Base-by-base conservation (phyloP, 2,888 invertebrate genomes). In the Leptogaster cylindrica region DNA sequence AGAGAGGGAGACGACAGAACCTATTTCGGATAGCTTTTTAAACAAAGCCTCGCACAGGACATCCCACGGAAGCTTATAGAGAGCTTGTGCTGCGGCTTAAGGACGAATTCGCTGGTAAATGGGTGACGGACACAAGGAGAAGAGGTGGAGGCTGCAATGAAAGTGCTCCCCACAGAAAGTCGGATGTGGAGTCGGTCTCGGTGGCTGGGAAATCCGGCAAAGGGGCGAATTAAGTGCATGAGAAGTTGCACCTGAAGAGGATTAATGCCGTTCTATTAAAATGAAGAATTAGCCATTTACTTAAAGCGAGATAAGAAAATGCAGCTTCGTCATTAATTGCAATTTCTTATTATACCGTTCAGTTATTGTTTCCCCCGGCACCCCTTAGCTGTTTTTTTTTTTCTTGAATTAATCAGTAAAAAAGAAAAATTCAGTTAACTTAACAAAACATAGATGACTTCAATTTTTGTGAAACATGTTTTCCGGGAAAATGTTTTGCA, bases 221-320 rank as follows among this genome's bases (percentile, higher is more conserved):
- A 25, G 50, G 25, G 25, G 23, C 8, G 4, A n/a, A 46, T 46
- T 58, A 58, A 58, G 58, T 58, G 58, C 58, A 58, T 58, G 58
- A 58, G 58, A 58, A 58, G 36, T 58, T 58, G 58, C 58, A 58
- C 58, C 58, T 58, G 58, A 58, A 58, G 12, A 10, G 39, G 58
- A 58, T 58, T 58, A 39, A 58, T 58, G 58, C 18, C 18, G 16
- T 36, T 14, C 39, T 41, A 58, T 58, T 58, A 58, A 58, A 31
- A 58, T 58, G 58, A 58, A 10, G 58, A 20, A 58, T 58, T 58
- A 58, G 41, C 58, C 58, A 58, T 39, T 39, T 58, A 39, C 58
- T 39, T 58, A 58, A 36, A 58, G 39, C 6, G 3, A 50, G 36
- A 4, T 36, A 36, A 36, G 36, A 36, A 36, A 36, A 3, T 14